Percentiles rank a stretch among this genome's conserved stretches.
Evolutionary conservation across 2,797 vertebrate species (phyloP).

Genomic region (Kryptolebias ocellatus): DNA sequence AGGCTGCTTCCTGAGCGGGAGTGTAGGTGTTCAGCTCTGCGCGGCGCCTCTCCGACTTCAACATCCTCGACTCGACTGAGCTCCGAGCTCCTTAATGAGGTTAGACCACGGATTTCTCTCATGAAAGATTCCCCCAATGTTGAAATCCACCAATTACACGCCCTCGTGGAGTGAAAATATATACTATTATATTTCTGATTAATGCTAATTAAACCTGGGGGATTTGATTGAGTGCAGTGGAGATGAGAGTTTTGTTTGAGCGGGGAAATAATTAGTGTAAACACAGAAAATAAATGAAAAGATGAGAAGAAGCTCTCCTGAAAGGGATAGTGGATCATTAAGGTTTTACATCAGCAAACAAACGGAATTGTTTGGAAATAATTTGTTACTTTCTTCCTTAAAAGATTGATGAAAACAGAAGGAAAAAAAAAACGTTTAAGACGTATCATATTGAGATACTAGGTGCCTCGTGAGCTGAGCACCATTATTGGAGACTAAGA

Average conservation of each 20-base stretch:
- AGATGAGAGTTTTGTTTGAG: conserved; percentile 51
- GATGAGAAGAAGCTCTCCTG: conserved; percentile 6
- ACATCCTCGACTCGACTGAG: conserved; percentile 39
- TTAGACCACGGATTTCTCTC: conserved; percentile 61
- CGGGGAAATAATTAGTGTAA: conserved; percentile 50
- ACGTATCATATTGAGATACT: conserved; percentile 7
- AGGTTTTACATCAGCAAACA: neutral
- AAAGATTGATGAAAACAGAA: neutral
- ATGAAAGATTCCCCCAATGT: conserved; percentile 61
- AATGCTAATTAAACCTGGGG: conserved; percentile 80
- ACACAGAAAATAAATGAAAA: conserved; percentile 27
- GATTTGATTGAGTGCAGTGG: conserved; percentile 60
- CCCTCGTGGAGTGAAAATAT: conserved; percentile 72
- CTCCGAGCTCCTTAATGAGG: conserved; percentile 73
- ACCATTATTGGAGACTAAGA: conserved; percentile 8
- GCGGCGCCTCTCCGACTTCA: conserved; percentile 50
- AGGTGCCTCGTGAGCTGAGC: neutral
- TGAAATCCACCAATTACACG: conserved; percentile 72
- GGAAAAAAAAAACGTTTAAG: neutral
- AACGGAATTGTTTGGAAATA: too few species aligned
- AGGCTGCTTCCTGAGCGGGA: conserved; percentile 52
- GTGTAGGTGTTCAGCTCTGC: conserved; percentile 47
- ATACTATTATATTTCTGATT: conserved; percentile 79
- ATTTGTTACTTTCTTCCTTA: too few species aligned
- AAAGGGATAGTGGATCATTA: conserved; percentile 4